Base-by-base conservation (phyloP, 1,140 invertebrate genomes). In the Sipha flava region DNA sequence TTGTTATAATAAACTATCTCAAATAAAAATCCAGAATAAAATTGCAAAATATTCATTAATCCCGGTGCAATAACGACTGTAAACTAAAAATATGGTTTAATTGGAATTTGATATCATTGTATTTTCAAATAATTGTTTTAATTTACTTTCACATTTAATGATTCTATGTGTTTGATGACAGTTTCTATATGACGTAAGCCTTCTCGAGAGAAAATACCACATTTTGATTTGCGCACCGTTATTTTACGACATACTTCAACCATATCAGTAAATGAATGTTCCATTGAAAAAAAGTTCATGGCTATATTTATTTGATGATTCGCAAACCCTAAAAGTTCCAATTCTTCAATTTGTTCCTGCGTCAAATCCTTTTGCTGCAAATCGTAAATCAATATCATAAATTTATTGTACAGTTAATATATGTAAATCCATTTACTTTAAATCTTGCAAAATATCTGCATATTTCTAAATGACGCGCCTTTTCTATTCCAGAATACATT, bases 401-500 rank as follows among this genome's bases (percentile, higher is more conserved):
- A 6, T 43, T 54, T 37, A 7, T 3, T 54, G 57, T 26, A 52
- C n/a, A 26, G 9, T 5, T 57, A 34, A 64, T 59, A 62, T 79
- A 73, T 43, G 40, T 16, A 37, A 64, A 54, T 49, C 79, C 43
- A 85, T 84, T 86, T 84, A 90, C 88, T 82, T 89, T 89, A 2
- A 88, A 87, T 81, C 91, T 89, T 3, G 88, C 87, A 3, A 92
- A 85, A 47, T 92, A 88, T 0, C 86, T 85, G 83, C 90, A 90
- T 79, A 94, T 88, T 57, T 90, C 87, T 14, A 87, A 84, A 83
- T 93, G 91, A 81, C 92, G 90, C 59, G 91, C 89, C 64, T 89
- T 88, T 21, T 93, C 90, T 5, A 98, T 91, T 26, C 93, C 93
- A 85, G 91, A 94, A 82, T 94, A 90, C 77, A 93, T 84, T 0